phyloP scores from a whole-genome alignment of 2,888 invertebrate species.

The Neoaliturus tenellus region DNA sequence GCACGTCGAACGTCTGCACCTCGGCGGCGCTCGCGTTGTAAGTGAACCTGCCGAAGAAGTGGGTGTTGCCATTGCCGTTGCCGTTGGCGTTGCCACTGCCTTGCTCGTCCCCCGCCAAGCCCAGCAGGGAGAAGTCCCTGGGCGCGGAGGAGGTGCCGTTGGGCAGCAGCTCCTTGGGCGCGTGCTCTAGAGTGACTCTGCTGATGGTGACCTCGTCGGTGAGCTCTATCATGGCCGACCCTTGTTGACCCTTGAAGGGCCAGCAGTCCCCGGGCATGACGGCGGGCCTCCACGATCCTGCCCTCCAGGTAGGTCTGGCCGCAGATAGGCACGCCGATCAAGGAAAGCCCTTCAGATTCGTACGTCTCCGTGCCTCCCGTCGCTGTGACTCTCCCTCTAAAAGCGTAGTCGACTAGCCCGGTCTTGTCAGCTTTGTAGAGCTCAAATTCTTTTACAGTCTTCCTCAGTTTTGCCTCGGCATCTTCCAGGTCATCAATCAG shows the following conservation, averaged over 20 bases:
- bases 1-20: constrained; percentile 24
- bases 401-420: constrained; percentile 17
- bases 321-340: neutral
- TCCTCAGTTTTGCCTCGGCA: neutral
- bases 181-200: constrained; percentile 12
- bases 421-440: constrained; percentile 17
- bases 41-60: constrained; percentile 21
- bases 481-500: neutral
- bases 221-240: neutral
- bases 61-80: neutral
- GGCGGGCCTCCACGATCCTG: neutral
- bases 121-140: constrained; percentile 10
- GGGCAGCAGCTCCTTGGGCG: constrained; percentile 3
- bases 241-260: constrained; percentile 31
- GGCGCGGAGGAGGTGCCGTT: constrained; percentile 6
- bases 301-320: constrained; percentile 12
- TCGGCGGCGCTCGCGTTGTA: neutral
- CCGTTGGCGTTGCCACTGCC: no score
- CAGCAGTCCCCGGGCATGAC: constrained; percentile 40
- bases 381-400: neutral
- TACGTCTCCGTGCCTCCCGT: neutral
- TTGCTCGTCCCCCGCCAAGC: neutral
- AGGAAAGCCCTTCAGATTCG: neutral
- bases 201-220: constrained; percentile 1
- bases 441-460: neutral